phyloP scores from a whole-genome alignment of 2,888 invertebrate genomes.

The Cantharis nigra region DNA sequence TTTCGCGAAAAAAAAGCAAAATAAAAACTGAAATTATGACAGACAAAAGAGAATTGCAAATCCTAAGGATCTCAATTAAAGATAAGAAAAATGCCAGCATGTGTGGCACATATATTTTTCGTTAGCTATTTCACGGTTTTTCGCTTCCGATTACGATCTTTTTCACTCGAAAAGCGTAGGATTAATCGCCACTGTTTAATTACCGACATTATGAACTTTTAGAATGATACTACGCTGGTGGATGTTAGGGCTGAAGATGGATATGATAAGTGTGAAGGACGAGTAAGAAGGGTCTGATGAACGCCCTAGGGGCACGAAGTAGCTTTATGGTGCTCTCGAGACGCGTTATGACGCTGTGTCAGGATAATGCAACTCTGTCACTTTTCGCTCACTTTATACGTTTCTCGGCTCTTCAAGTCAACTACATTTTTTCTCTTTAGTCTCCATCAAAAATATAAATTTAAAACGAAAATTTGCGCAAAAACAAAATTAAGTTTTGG shows the following conservation, averaged over 20 bases:
- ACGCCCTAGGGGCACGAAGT: conserved; percentile 42
- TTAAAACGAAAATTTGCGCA: neutral
- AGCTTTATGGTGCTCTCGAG: conserved; percentile 42
- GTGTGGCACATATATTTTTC: conserved; percentile 11
- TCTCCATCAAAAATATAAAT: neutral
- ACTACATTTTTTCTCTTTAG: neutral
- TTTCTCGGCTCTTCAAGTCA: neutral
- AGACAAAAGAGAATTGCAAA: neutral
- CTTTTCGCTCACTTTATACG: conserved; percentile 24
- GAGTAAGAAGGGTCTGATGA: conserved; percentile 38
- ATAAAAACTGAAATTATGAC: neutral
- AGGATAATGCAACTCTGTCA: conserved; percentile 32
- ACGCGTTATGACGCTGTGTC: conserved; percentile 37
- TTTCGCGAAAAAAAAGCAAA: neutral
- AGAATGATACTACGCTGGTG: conserved; percentile 16
- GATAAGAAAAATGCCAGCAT: conserved; percentile 11
- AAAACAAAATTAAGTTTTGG: neutral
- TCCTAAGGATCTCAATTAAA: conserved; percentile 2
- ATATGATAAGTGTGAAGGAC: conserved; percentile 28
- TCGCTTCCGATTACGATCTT: conserved; percentile 17
- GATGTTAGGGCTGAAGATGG: conserved; percentile 22
- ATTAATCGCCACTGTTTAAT: conserved; percentile 21
- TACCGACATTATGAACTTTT: conserved; percentile 19
- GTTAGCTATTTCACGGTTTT: conserved; percentile 18
- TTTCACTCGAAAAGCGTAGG: conserved; percentile 13